phyloP scores from a whole-genome alignment of 2,113 vertebrate species.

The Scopus umbretta region DNA sequence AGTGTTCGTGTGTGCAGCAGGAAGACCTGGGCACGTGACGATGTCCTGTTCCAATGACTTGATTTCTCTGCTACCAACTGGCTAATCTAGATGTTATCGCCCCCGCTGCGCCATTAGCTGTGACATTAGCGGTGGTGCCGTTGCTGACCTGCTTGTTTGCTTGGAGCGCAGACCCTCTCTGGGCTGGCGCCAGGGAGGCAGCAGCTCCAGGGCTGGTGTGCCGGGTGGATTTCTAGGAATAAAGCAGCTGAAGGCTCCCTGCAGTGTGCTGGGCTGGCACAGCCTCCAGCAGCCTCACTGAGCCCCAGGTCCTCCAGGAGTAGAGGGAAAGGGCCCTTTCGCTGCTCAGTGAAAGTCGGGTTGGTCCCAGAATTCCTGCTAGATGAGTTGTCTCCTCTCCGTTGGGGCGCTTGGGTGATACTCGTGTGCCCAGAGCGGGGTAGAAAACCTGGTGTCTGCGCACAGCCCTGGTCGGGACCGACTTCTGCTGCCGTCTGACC shows the following conservation, averaged over 20 bases:
- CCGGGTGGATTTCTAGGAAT: background rate
- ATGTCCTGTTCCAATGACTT: background rate
- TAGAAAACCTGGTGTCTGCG: background rate
- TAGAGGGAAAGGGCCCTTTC: background rate
- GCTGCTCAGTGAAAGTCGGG: background rate
- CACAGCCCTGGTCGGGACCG: background rate
- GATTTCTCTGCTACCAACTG: background rate
- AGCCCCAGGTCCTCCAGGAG: background rate
- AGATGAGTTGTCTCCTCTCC: background rate
- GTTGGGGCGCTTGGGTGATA: background rate
- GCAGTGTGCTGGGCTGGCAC: background rate
- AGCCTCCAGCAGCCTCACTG: background rate
- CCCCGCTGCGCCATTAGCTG: background rate
- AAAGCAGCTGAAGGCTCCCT: background rate
- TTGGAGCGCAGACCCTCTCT: background rate
- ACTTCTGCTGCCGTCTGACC: background rate
- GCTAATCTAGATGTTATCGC: background rate
- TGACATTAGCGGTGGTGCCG: background rate
- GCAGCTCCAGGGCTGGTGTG: background rate
- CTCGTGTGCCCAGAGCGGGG: background rate
- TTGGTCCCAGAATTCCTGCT: background rate
- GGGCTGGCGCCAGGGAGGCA: background rate
- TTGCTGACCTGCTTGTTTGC: background rate
- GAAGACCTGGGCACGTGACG: background rate
- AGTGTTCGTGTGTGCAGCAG: background rate